phyloP scores from a whole-genome alignment of 92 coral and sea anemone genomes.

The Ricordea florida region DNA sequence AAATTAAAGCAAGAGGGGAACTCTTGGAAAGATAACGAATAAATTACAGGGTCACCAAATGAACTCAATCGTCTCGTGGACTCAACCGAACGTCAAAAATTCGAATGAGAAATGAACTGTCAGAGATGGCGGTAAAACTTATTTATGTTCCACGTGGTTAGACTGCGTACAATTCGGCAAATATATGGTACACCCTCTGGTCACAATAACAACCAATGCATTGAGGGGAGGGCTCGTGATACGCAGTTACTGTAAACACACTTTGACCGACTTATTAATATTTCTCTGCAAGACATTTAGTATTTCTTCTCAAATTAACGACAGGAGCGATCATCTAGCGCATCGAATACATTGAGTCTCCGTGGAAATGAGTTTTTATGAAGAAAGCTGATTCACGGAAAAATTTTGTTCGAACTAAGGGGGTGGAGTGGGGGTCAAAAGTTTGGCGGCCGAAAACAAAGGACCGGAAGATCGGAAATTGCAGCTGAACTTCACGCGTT shows the following conservation, averaged over 20 bases:
- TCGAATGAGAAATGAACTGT: slow-evolving; percentile 98
- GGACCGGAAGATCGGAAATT: slow-evolving; percentile 54
- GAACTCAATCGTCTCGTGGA: slow-evolving; percentile 73
- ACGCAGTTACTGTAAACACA: too few relatives aligned
- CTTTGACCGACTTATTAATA: too few relatives aligned
- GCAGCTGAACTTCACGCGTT: slow-evolving; percentile 34
- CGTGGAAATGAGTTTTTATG: too few relatives aligned
- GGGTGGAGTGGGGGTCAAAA: slow-evolving; percentile 33
- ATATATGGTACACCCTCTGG: slow-evolving; percentile 61
- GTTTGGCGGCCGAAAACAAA: slow-evolving; percentile 37
- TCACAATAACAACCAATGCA: slow-evolving; percentile 11
- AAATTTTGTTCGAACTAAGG: slow-evolving; percentile 22
- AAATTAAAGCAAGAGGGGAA: slow-evolving; percentile 61
- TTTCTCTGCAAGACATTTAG: too few relatives aligned
- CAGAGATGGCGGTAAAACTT: slow-evolving; percentile 94
- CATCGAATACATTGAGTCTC: too few relatives aligned
- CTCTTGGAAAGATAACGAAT: slow-evolving; percentile 86
- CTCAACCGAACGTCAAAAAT: slow-evolving; percentile 97
- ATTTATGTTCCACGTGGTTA: slow-evolving; percentile 96
- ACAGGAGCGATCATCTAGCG: too few relatives aligned
- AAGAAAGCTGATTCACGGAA: too few relatives aligned
- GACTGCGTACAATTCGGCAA: slow-evolving; percentile 35
- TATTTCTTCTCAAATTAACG: too few relatives aligned
- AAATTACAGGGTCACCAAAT: slow-evolving; percentile 86
- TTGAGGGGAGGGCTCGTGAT: too few relatives aligned